Base-by-base conservation (phyloP, 2,797 vertebrate genomes). In the Oreochromis grahami region DNA sequence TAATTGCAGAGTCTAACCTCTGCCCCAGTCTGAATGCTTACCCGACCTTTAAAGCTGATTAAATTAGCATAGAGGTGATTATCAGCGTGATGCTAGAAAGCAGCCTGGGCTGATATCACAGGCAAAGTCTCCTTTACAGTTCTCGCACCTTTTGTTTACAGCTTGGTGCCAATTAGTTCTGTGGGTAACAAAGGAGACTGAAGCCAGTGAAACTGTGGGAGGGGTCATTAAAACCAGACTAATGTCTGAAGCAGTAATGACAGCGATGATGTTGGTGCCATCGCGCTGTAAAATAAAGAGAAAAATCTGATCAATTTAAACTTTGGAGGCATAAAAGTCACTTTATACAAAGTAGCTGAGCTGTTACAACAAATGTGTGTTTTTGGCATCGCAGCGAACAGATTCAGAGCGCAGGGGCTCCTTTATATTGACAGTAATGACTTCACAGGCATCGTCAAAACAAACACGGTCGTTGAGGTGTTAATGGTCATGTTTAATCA, bases 391-490 rank as follows among this genome's bases (percentile, higher is more conserved):
- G 10, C 10, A 8, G 43, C 48, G 68, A 29, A 19, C 29, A 48
- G 24, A 43, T 38, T 87, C 8, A 32, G 80, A 41, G 76, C 4
- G 85, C 82, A 77, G 85, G 83, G 65, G 17, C 58, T 76, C 89
- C 90, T 90, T 90, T 83, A 91, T 82, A 87, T 60, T 65, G 41
- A 79, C 91, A 65, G 86, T 84, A 92, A 90, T 90, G 88, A 85
- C 90, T 86, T 90, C 82, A 79, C 86, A 48, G 51, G 81, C 50
- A 74, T 84, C 63, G 80, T 84, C 93, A 90, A 92, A 94, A 91
- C 92, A 95, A 94, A 94, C 94, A 91, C 1, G 2, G 79, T 9
- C 12, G 65, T 91, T 91, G 87, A 88, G 76, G 92, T 94, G 94
- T 87, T 91, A 94, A 94, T 92, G 82, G 81, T 6, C 50, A 65